Base-by-base conservation (phyloP, 1,140 invertebrate genomes). In the Tachypleus tridentatus region DNA sequence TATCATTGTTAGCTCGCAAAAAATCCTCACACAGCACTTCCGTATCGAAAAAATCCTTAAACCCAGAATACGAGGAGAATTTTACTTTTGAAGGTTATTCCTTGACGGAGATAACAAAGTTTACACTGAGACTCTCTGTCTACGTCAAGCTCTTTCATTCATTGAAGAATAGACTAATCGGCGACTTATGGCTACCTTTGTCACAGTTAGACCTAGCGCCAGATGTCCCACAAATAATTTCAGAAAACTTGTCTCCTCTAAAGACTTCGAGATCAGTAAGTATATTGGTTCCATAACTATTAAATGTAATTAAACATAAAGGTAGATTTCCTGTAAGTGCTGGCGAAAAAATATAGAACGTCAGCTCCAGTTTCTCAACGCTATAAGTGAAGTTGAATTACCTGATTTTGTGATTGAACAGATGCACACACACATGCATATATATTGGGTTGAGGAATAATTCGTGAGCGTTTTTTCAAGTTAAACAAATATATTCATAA, bases 61-160 rank as follows among this genome's bases (percentile, higher is more conserved):
- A 56, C 48, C 61, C 61, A 7, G 51, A 63, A 63, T 63, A 63
- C 5, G 53, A 54, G 9, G 10, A 63, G 11, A n/a, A 52, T 29
- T 63, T 63, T 47, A 29, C 51, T 29, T 63, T 63, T 56, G 52
- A 51, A 0, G 61, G 61, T 3, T 63, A 63, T 54, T 49, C 3
- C 50, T 29, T 63, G 4, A 48, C 8, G 4, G 61, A 63, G 49
- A 5, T 63, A n/a, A 47, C n/a, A 49, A 50, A 49, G 50, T 63
- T 29, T 47, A 56, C 61, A 4, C 50, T 63, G 52, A 50, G 61
- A 11, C 48, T 63, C 9, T 56, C 53, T 9, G 61, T 63, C 1
- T 63, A 56, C n/a, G 61, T 63, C 4, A 63, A 63, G 8, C 53
- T 47, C 10, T 7, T n/a, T 49, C 6, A 8, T 7, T 6, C 8